Base-by-base conservation (phyloP, 2,113 vertebrate species). In the Ictidomys tridecemlineatus region DNA sequence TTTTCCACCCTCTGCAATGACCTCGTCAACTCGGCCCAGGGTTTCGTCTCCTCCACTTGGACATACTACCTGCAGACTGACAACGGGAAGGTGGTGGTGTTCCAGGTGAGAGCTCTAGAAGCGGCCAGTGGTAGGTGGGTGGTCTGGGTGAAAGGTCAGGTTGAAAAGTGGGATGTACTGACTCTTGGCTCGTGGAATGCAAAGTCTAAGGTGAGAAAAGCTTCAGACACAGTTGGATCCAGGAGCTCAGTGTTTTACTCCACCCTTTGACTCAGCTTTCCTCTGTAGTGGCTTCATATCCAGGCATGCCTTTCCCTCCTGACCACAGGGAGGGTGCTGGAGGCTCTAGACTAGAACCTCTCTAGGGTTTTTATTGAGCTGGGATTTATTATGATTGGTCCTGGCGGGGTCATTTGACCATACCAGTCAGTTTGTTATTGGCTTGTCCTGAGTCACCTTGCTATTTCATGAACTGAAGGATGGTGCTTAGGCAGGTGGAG, bases 11-110 rank as follows among this genome's bases (percentile, higher is more conserved):
- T 99, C 98, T 99, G 99, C 98, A 99, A 98, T 1, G 99, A 99
- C 97, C 99, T 99, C 0, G 98, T 99, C 98, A 99, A 99, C 98
- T 99, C 99, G 0, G 99, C 99, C 72, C 99, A 99, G 98, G 99
- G 99, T 97, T 99, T 99, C 95, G 99, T 99, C 97, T 99, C 99
- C 97, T 99, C 99, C 97, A 99, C 99, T 58, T 99, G 99, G 99
- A 99, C 99, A 76, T 99, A 99, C 98, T 99, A 99, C 98, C 98
- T 99, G 97, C 99, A 99, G 98, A 99, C 99, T 0, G 99, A 99
- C 0, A 99, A 99, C 5, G 99, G 99, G 97, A 99, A 99, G 97
- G 99, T 99, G 28, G 99, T 99, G 85, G 99, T 99, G 76, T 99
- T 99, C 87, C 99, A 99, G 99, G 99, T 99, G 97, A 78, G 65